Evolutionary conservation across 1,140 invertebrate species (phyloP), one percentile per base, ranked within the genome.

Genomic region (Pachypeltis micranthus): DNA sequence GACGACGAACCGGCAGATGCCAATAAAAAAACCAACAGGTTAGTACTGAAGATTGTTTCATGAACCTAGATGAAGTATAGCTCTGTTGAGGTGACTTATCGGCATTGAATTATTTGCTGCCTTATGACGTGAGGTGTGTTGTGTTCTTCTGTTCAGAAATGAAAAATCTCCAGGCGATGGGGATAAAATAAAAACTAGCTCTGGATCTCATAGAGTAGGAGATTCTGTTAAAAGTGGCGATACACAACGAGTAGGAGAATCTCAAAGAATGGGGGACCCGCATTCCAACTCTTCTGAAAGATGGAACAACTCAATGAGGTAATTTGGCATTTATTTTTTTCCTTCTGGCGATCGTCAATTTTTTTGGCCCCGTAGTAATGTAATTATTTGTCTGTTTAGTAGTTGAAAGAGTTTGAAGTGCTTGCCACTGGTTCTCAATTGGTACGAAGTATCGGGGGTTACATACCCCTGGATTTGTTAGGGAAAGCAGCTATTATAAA

Each of bases 1-100:
- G 59, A 60, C n/a, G 64, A 65, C 10, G 60, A 59, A 12, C 27
- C 31, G 24, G 27, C 29, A 21, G 55, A 63, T 21, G 19, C 34
- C 28, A 34, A 24, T 21, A 44, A 60, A 65, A 62, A 58, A 61
- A 1, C 23, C 3, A 19, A 25, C 64, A 7, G 39, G 28, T 47
- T 21, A 47, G 27, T 25, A 59, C 31, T 25, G 19, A 25, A 29
- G 4, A 26, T 44, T 3, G 19, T 31, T 56, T 34, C 16, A 61
- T n/a, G 2, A n/a, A 4, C n/a, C 26, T 25, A 21, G 25, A 34
- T n/a, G n/a, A 24, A 24, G 7, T 7, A 2, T 10, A 34, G 27
- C 3, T 4, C n/a, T 21, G 10, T 23, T 24, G 21, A 16, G 12
- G 16, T n/a, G 16, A 10, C 4, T 10, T 47, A 12, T 61, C 7